Conservation (phyloP, 2,797 vertebrate genomes). For the Erpetoichthys calabaricus region DNA sequence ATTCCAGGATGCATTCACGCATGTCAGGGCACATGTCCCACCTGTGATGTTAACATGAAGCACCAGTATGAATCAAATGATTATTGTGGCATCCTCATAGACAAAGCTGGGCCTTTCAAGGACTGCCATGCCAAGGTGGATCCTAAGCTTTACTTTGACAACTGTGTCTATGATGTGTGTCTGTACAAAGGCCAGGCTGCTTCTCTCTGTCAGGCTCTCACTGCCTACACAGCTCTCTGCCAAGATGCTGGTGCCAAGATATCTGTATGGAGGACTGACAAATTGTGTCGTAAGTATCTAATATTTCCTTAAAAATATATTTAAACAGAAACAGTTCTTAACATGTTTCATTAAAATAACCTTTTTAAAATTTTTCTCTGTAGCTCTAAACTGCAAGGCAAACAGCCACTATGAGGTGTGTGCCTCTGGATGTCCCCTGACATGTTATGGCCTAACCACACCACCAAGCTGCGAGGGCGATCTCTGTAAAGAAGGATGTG, state of each 20-base stretch:
- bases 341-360: no score
- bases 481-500: constrained; percentile 56
- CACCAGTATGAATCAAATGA: constrained; percentile 9
- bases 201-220: constrained; percentile 45
- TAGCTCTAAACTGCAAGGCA: constrained; percentile 47
- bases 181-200: constrained; percentile 39
- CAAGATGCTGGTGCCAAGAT: constrained; percentile 35
- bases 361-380: no score
- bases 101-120: constrained; percentile 41
- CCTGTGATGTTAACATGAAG: constrained; percentile 19
- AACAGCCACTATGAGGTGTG: constrained; percentile 66
- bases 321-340: no score
- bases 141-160: constrained; percentile 38
- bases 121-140: constrained; percentile 35
- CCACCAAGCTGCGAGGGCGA: constrained; percentile 31
- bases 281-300: constrained; percentile 49
- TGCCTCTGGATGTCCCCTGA: constrained; percentile 48
- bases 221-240: constrained; percentile 40
- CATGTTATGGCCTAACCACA: constrained; percentile 36
- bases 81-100: constrained; percentile 45
- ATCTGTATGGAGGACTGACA: constrained; percentile 38
- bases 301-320: no score
- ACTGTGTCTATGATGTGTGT: constrained; percentile 59
- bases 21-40: constrained; percentile 36
- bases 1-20: constrained; percentile 40